Base-by-base conservation (phyloP, 2,113 vertebrate species). In the Phrynosoma platyrhinos region DNA sequence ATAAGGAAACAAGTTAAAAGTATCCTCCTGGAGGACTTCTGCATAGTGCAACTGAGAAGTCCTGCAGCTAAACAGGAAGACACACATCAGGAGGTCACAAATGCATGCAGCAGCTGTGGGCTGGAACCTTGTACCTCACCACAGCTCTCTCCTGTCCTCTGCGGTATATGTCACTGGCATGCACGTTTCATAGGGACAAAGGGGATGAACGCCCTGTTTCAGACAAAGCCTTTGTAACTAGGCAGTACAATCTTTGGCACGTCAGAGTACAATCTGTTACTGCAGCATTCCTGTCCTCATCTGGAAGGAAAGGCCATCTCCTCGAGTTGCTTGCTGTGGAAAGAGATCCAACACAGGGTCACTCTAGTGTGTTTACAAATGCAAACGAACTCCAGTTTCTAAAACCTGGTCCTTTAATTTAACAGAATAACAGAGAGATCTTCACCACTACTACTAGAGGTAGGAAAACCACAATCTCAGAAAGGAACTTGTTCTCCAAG, bases 221-320 rank as follows among this genome's bases (percentile, higher is more conserved):
- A 21, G 72, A 71, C 86, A 62, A 76, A 88, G 47, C 88, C 78
- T 71, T 84, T 55, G 16, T 20, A 0, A 20, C 4, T 0, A n/a
- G 85, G 85, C 71, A 80, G 79, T 18, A 62, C 0, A 52, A 69
- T 86, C 89, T 80, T 52, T 1, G 6, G 84, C 36, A 32, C 0
- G 0, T 7, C 85, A 23, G 2, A 10, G 5, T 0, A 0, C 78
- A 40, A 3, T 27, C 87, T 89, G 84, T 97, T 92, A 97, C 79
- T 93, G 95, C 89, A 96, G 92, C 92, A 97, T 94, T 79, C 98
- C 98, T 0, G 97, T 94, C 93, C 97, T 97, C 93, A 93, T 97
- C 97, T 99, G 98, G 93, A 99, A 99, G 80, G 97, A 90, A n/a
- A 97, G 95, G 14, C 98, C 98, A 0, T 99, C 99, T 72, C 97